Evolutionary conservation across 1,140 invertebrate genomes (phyloP).

Genomic region (Lepidostoma basale): DNA sequence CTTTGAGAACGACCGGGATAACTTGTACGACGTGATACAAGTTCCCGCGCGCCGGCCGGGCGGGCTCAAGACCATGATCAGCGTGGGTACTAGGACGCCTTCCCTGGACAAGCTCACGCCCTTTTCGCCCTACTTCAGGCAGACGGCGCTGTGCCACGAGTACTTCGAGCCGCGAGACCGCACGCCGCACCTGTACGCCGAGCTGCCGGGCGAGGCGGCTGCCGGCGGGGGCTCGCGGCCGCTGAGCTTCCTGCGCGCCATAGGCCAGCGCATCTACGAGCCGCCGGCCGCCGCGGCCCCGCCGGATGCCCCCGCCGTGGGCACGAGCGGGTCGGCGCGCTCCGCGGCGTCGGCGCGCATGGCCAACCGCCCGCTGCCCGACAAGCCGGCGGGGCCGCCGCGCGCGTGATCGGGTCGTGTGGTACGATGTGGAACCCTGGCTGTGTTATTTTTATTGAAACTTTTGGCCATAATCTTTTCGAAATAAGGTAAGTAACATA

Average conservation of each 20-base stretch:
- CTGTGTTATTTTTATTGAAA: neutral
- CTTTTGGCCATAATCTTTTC: constrained; percentile 3
- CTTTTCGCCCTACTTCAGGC: constrained; percentile 57
- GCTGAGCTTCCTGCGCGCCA: constrained; percentile 52
- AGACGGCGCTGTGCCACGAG: constrained; percentile 67
- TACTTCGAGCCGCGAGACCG: constrained; percentile 75
- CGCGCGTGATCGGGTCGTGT: neutral
- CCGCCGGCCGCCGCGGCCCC: neutral
- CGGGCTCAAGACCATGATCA: constrained; percentile 58
- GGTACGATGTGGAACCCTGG: neutral
- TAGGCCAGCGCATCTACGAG: constrained; percentile 50
- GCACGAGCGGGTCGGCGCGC: constrained; percentile 39
- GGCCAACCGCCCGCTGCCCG: constrained; percentile 71
- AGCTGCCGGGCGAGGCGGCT: constrained; percentile 61
- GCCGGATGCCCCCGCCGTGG: neutral
- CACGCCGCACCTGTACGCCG: constrained; percentile 73
- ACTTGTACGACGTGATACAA: constrained; percentile 67
- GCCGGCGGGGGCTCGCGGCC: constrained; percentile 53
- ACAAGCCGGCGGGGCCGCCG: constrained; percentile 61
- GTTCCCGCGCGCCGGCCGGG: constrained; percentile 56
- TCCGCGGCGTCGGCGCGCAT: constrained; percentile 61
- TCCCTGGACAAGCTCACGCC: constrained; percentile 67
- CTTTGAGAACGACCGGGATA: constrained; percentile 61
- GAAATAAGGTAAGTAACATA: too few species aligned
- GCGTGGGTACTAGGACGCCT: constrained; percentile 66